phyloP scores from a whole-genome alignment of 1,140 invertebrate species.

The Drosophila serrata region DNA sequence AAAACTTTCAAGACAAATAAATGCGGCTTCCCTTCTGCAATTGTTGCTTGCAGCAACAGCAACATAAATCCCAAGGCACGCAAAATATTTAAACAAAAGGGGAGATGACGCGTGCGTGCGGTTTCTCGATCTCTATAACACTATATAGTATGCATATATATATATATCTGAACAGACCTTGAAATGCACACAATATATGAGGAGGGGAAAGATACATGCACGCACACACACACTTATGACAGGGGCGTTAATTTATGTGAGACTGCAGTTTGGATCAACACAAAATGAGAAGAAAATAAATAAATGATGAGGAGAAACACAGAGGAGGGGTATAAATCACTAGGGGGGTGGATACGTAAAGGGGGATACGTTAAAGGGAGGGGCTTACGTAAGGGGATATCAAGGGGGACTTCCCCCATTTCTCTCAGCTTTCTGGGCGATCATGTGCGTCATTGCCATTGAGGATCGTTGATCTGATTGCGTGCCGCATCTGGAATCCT shows the following conservation, averaged over 20 bases:
- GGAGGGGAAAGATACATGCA: background rate
- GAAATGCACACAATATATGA: constrained; percentile 64
- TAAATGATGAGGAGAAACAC: background rate
- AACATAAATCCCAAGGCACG: constrained; percentile 75
- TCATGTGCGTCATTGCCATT: constrained; percentile 48
- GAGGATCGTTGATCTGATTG: constrained; percentile 32
- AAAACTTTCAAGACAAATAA: constrained; percentile 85
- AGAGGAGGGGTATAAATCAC: background rate
- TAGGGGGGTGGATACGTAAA: background rate
- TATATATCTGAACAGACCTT: constrained; percentile 61
- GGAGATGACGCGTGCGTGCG: constrained; percentile 66
- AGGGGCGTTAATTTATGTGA: constrained; percentile 82
- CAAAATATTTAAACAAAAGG: constrained; percentile 75
- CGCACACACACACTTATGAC: constrained; percentile 58
- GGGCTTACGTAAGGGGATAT: background rate
- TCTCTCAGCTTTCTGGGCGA: constrained; percentile 21
- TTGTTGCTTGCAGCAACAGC: constrained; percentile 50
- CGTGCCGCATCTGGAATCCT: constrained; percentile 26
- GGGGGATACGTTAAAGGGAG: background rate
- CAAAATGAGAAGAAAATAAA: constrained; percentile 8
- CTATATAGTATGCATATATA: constrained; percentile 2
- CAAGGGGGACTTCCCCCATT: background rate
- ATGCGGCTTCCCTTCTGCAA: constrained; percentile 62
- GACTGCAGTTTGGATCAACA: constrained; percentile 26
- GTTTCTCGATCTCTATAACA: constrained; percentile 39